These are phyloP conservation scores for Hylaea fasciaria DNA, from an alignment of 2,888 invertebrate genomes.

Conservation along the genomic window DNA sequence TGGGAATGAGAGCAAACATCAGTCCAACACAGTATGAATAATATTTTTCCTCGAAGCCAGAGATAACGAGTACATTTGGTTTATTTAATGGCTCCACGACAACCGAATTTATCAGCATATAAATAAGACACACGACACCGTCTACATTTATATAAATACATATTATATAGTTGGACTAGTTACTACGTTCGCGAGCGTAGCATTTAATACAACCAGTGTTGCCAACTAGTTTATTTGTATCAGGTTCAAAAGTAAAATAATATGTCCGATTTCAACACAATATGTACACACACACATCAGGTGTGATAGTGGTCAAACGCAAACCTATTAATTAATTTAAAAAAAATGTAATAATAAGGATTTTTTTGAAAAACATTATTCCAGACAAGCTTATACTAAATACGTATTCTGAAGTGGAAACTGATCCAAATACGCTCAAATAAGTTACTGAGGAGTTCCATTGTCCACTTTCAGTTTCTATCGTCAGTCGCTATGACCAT, in stretches of 20 bases:
- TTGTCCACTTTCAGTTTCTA: too few relatives aligned
- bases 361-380: background rate
- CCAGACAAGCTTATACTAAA: background rate
- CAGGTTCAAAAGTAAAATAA: background rate
- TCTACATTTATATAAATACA: conserved; percentile 13
- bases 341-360: too few relatives aligned
- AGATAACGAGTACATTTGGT: conserved; percentile 26
- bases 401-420: background rate
- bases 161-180: conserved; percentile 46
- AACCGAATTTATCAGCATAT: conserved; percentile 45
- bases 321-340: too few relatives aligned
- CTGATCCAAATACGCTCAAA: background rate
- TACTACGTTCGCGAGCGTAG: conserved; percentile 34
- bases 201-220: conserved; percentile 6
- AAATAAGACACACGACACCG: conserved; percentile 49
- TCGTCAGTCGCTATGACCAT: too few relatives aligned
- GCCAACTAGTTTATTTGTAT: conserved; percentile 3
- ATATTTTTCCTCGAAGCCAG: conserved; percentile 32
- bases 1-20: conserved; percentile 18
- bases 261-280: background rate
- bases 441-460: background rate
- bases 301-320: too few relatives aligned
- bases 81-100: conserved; percentile 39
- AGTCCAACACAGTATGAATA: conserved; percentile 10
- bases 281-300: too few relatives aligned